phyloP scores from a whole-genome alignment of 2,888 invertebrate genomes.

The Papilio gigon region DNA sequence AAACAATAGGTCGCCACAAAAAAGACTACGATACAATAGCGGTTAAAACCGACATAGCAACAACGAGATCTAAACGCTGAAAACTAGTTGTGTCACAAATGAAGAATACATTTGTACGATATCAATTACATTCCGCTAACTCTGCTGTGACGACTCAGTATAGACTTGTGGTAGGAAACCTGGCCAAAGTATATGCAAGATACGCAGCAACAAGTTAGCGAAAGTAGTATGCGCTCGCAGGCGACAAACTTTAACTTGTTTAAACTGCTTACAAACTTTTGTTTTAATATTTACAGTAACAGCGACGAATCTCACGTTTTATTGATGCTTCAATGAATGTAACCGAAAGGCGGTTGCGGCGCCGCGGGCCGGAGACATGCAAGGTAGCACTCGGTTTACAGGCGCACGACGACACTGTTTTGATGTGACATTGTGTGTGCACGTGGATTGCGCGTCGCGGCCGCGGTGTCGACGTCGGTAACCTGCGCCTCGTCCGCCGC shows the following conservation, averaged over 20 bases:
- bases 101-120: background rate
- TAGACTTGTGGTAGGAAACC: too few species aligned
- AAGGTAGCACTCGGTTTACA: background rate
- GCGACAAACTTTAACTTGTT: slow-evolving; percentile 11
- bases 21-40: background rate
- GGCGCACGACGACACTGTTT: background rate
- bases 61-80: background rate
- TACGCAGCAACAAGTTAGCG: slow-evolving; percentile 12
- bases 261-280: slow-evolving; percentile 5
- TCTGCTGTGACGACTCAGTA: too few species aligned
- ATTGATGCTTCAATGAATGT: background rate
- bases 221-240: slow-evolving; percentile 9
- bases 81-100: background rate
- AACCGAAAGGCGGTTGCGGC: too few species aligned
- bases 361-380: background rate
- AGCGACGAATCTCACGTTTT: background rate
- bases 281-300: background rate
- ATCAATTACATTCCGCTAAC: too few species aligned
- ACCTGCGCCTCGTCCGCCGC: background rate
- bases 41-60: background rate
- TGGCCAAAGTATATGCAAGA: background rate
- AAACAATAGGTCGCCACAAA: slow-evolving; percentile 4
- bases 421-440: background rate
- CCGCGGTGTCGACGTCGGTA: background rate
- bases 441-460: background rate